Percentiles rank a stretch among this genome's conserved stretches.
Conservation (phyloP, 2,888 invertebrate species). For the Drosophila neonasuta region DNA sequence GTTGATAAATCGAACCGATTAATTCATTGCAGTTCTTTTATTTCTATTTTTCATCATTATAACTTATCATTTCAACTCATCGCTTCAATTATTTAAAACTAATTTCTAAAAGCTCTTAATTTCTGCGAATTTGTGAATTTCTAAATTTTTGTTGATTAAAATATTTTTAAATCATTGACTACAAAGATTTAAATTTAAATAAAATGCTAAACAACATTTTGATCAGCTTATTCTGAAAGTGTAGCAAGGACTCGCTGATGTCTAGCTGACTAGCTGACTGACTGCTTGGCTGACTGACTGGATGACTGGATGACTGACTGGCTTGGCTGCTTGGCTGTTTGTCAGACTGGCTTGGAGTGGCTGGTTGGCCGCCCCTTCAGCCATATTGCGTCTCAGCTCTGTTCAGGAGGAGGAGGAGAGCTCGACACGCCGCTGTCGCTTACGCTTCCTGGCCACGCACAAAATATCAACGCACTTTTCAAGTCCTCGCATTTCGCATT, state of each 20-base stretch:
- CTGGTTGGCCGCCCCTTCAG: conserved; percentile 34
- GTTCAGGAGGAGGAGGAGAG: not conserved
- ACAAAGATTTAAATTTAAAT: no score
- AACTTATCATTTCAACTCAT: no score
- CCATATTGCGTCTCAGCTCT: conserved; percentile 62
- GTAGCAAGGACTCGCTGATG: conserved; percentile 32
- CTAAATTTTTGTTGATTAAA: no score
- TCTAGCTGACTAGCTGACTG: conserved; percentile 13
- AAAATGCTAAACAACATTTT: no score
- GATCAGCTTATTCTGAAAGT: conserved; percentile 20
- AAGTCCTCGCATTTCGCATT: conserved; percentile 50
- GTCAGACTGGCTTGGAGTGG: conserved; percentile 19
- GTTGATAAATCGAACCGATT: no score
- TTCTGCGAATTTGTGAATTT: no score
- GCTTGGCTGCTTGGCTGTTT: conserved; percentile 11
- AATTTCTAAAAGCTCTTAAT: no score
- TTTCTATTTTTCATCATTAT: no score
- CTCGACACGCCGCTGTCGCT: conserved; percentile 50
- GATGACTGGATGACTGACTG: not conserved
- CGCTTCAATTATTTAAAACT: no score
- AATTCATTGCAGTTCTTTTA: no score
- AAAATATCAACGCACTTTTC: conserved; percentile 68
- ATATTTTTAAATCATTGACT: no score
- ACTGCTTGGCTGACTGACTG: no score
- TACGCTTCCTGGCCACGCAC: conserved; percentile 68